Percentiles rank a stretch among this genome's conserved stretches.
Conservation (phyloP, 2,888 invertebrate species). For the Pinctada fucata region DNA sequence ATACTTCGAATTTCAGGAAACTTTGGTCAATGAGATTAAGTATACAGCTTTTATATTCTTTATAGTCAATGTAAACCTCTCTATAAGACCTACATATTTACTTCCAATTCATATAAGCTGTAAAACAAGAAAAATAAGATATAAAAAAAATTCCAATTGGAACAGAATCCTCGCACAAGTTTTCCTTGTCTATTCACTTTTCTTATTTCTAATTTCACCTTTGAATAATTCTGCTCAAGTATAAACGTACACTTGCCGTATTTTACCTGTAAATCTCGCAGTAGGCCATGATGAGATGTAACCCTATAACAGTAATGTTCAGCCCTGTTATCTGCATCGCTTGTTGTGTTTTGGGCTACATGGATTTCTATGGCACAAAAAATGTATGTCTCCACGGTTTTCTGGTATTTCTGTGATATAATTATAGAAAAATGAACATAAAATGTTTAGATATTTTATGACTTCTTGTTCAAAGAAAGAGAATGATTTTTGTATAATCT, state of each 20-base stretch:
- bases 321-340: slow-evolving; percentile 32
- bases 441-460: too few relatives aligned
- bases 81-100: not conserved
- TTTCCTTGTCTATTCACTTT: not conserved
- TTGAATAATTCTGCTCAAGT: too few relatives aligned
- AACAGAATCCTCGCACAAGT: not conserved
- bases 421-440: not conserved
- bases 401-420: slow-evolving; percentile 50
- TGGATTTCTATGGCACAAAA: slow-evolving; percentile 65
- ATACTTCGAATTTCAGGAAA: too few relatives aligned
- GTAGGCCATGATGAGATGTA: slow-evolving; percentile 49
- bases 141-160: not conserved
- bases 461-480: too few relatives aligned
- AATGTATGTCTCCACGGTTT: slow-evolving; percentile 40
- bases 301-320: slow-evolving; percentile 51
- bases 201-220: too few relatives aligned
- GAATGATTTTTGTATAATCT: too few relatives aligned
- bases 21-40: too few relatives aligned
- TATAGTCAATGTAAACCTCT: not conserved
- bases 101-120: not conserved
- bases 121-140: not conserved
- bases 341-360: slow-evolving; percentile 40
- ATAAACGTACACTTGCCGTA: too few relatives aligned
- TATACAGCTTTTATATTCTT: too few relatives aligned
- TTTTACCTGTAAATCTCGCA: slow-evolving; percentile 48